A percentile compares a stretch with the other conserved stretches of the same genome.
Evolutionary conservation across 2,797 vertebrate species (phyloP).

Genomic region (Acomys russatus): DNA sequence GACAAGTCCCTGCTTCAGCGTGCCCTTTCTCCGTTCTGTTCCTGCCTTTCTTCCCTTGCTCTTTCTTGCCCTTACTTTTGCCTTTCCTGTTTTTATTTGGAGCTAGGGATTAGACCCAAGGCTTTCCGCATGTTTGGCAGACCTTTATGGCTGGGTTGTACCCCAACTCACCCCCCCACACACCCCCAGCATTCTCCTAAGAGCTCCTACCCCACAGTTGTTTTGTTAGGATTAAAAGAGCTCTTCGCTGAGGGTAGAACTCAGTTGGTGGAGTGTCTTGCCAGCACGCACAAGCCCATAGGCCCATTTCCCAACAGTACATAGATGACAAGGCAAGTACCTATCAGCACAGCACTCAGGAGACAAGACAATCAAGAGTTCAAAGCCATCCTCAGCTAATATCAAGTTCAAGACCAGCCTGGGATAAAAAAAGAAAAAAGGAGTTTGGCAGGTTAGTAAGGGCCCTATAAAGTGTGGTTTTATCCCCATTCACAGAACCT

Average conservation of each 20-base stretch:
- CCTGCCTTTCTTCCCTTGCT: not conserved
- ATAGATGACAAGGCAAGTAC: not conserved
- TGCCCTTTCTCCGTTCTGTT: not conserved
- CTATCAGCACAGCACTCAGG: not conserved
- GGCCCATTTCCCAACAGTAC: not conserved
- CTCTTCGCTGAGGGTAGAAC: not conserved
- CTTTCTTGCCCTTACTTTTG: not conserved
- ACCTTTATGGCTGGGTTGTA: not conserved
- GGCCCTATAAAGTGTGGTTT: not conserved
- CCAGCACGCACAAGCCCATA: not conserved
- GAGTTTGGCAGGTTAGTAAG: not conserved
- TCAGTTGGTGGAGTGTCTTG: not conserved
- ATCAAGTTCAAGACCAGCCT: not conserved
- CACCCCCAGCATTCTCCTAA: not conserved
- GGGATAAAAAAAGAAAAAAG: not conserved
- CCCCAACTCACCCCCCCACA: not conserved
- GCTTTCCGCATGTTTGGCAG: too few species aligned
- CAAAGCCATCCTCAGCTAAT: too few species aligned
- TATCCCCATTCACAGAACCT: not conserved
- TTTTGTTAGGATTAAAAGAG: not conserved
- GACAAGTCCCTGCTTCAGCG: not conserved
- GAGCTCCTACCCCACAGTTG: not conserved
- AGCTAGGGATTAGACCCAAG: not conserved
- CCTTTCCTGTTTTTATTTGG: not conserved
- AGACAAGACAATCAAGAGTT: not conserved